These are phyloP conservation scores for Pasiphila rectangulata DNA, from an alignment of 2,888 invertebrate genomes.

Conservation along the genomic window DNA sequence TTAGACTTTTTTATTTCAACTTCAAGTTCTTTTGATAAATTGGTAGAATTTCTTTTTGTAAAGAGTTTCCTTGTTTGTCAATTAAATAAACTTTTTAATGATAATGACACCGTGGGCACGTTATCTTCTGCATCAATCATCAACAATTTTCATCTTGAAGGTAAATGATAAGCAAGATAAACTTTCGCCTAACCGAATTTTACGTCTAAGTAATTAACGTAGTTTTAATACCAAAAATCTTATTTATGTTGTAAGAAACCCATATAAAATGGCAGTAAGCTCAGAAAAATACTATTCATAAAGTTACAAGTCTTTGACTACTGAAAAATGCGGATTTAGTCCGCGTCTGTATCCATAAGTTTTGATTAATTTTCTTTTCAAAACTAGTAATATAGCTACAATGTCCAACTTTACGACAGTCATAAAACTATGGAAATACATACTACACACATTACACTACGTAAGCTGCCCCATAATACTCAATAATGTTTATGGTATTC, in stretches of 20 bases:
- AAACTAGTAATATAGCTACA: conserved; percentile 4
- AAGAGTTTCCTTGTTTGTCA: conserved; percentile 3
- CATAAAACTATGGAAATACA: conserved; percentile 1
- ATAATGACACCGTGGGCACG: background rate
- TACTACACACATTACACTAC: background rate
- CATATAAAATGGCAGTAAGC: background rate
- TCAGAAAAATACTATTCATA: background rate
- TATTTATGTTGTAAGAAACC: background rate
- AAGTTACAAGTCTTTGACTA: background rate
- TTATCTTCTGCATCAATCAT: background rate
- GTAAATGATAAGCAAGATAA: too few relatives aligned
- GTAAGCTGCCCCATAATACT: background rate
- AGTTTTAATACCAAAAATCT: background rate
- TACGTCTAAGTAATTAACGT: background rate
- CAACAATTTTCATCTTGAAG: too few relatives aligned
- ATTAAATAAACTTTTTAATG: conserved; percentile 1
- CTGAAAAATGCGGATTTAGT: conserved; percentile 10
- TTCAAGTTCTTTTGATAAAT: conserved; percentile 18
- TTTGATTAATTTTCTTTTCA: conserved; percentile 16
- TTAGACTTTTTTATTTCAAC: conserved; percentile 17
- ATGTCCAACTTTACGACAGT: conserved; percentile 3
- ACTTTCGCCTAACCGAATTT: background rate
- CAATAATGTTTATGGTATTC: background rate
- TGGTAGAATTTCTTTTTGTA: conserved; percentile 12
- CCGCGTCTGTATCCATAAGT: conserved; percentile 18